phyloP scores from a whole-genome alignment of 2,113 vertebrate genomes.

The Pantherophis guttatus region DNA sequence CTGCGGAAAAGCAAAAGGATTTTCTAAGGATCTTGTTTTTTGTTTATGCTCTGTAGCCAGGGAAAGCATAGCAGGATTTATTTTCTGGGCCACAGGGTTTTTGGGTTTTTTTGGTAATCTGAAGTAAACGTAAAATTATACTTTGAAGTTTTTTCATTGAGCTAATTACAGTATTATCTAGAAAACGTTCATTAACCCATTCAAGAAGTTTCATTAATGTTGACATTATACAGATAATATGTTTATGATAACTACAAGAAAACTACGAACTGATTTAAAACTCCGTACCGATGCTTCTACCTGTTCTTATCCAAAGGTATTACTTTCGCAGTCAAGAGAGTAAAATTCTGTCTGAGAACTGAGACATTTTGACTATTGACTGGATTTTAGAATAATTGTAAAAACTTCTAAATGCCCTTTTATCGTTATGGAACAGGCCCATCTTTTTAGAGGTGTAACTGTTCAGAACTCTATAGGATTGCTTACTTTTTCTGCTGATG shows the following conservation, averaged over 20 bases:
- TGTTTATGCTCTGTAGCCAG: not conserved
- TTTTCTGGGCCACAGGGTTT: not conserved
- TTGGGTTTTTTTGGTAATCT: not conserved
- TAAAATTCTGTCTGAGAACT: not conserved
- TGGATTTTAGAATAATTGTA: not conserved
- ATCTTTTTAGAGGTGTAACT: not conserved
- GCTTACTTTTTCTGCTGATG: not conserved
- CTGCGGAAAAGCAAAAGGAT: not conserved
- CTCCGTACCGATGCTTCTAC: not conserved
- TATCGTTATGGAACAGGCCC: not conserved
- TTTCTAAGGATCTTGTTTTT: not conserved
- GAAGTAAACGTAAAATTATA: constrained; percentile 1
- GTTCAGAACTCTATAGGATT: not conserved
- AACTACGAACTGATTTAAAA: not conserved
- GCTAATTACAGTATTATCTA: not conserved
- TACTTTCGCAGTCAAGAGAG: not conserved
- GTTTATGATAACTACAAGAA: not conserved
- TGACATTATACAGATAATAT: not conserved
- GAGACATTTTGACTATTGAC: not conserved
- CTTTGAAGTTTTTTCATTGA: not conserved
- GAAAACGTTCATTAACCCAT: not conserved
- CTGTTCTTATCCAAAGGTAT: not conserved
- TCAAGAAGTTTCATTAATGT: not conserved
- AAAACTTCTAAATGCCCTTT: not conserved
- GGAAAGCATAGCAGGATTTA: not conserved